Evolutionary conservation across 2,888 invertebrate genomes (phyloP).

Genomic region (Norana najaformis): DNA sequence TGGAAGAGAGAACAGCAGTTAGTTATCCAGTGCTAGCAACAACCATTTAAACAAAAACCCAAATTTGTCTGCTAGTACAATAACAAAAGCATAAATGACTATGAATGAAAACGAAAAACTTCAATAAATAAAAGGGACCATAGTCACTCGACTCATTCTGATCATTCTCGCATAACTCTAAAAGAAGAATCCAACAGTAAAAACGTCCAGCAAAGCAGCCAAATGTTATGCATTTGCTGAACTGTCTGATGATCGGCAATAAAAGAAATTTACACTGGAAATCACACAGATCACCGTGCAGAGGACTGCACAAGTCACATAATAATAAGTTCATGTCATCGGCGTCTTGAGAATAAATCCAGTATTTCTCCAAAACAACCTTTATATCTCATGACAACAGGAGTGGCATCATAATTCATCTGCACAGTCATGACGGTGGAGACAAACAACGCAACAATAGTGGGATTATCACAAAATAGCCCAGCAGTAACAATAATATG

Average conservation of each 20-base stretch:
- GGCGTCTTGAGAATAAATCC: neutral
- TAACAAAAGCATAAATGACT: neutral
- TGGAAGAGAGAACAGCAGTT: too few relatives aligned
- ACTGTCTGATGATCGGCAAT: neutral
- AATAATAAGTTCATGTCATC: conserved; percentile 5
- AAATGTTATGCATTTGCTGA: too few relatives aligned
- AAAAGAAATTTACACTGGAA: neutral
- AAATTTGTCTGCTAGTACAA: neutral
- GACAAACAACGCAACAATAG: neutral
- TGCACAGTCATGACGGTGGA: neutral
- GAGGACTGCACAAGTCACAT: neutral
- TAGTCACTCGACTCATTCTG: neutral
- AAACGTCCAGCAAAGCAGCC: neutral
- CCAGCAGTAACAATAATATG: neutral
- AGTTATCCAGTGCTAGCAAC: too few relatives aligned
- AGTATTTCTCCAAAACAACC: neutral
- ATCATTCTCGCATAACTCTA: neutral
- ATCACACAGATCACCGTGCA: neutral
- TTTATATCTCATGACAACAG: neutral
- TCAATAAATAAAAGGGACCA: neutral
- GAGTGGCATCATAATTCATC: neutral
- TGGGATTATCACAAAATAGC: neutral
- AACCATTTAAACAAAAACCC: neutral
- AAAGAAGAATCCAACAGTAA: neutral
- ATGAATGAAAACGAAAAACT: neutral